Evolutionary conservation across 2,888 invertebrate genomes (phyloP).

Genomic region (Calameuta filiformis): DNA sequence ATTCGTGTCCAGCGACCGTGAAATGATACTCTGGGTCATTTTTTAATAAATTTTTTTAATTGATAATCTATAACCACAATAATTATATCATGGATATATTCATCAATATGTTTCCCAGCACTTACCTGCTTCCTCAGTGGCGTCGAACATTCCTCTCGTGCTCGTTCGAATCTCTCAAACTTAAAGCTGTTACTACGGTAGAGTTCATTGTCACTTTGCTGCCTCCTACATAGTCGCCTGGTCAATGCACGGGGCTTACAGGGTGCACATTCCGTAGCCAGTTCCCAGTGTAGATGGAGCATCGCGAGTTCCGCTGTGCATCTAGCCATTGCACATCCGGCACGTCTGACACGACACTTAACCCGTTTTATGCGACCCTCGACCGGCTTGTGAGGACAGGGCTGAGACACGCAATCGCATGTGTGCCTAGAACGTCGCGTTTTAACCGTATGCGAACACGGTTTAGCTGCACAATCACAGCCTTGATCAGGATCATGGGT

Average conservation of each 20-base stretch:
- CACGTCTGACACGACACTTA: conserved; percentile 58
- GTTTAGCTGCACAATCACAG: conserved; percentile 49
- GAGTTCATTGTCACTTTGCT: conserved; percentile 83
- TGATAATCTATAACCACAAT: neutral
- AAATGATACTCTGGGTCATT: neutral
- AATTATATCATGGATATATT: neutral
- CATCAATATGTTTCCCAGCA: conserved; percentile 23
- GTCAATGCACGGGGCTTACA: conserved; percentile 73
- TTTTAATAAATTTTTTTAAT: neutral
- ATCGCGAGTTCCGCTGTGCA: conserved; percentile 62
- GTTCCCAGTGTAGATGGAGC: conserved; percentile 69
- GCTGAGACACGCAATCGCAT: conserved; percentile 2
- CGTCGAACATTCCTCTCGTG: conserved; percentile 72
- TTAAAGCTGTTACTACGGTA: conserved; percentile 90
- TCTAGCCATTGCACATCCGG: conserved; percentile 61
- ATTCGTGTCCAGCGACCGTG: neutral
- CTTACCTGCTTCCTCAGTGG: conserved; percentile 78
- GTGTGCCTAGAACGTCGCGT: conserved; percentile 35
- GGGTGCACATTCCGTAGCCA: conserved; percentile 69
- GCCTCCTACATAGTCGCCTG: conserved; percentile 79
- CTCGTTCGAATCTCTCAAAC: conserved; percentile 84
- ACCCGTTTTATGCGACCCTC: conserved; percentile 61
- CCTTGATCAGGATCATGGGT: conserved; percentile 30
- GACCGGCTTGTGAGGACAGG: conserved; percentile 50
- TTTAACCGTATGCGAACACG: conserved; percentile 54